phyloP scores from a whole-genome alignment of 2,113 vertebrate species.

The Trichechus manatus region DNA sequence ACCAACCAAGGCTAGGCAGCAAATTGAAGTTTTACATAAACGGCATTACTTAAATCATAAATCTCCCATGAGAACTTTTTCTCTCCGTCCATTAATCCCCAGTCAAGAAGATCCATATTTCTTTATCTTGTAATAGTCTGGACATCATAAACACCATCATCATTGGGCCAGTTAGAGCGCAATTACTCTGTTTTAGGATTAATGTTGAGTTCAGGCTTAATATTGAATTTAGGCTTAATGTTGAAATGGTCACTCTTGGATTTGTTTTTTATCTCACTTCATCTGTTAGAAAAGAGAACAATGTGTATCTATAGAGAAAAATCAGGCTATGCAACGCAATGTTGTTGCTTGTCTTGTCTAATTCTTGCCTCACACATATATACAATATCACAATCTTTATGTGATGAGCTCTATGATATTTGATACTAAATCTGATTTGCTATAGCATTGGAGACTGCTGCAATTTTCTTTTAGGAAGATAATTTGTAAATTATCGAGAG shows the following conservation, averaged over 20 bases:
- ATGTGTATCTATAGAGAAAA: background rate
- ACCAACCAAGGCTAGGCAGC: background rate
- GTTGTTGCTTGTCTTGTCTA: background rate
- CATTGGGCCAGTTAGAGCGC: background rate
- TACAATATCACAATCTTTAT: background rate
- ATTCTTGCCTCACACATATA: background rate
- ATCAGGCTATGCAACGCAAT: background rate
- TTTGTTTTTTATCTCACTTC: background rate
- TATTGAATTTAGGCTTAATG: background rate
- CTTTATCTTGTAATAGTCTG: background rate
- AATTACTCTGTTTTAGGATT: background rate
- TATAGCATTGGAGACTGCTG: background rate
- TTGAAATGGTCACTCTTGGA: background rate
- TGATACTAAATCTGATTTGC: conserved; percentile 26
- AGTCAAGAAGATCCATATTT: background rate
- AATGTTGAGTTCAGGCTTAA: background rate
- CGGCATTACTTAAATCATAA: background rate
- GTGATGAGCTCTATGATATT: background rate
- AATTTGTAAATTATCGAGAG: background rate
- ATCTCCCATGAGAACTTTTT: background rate
- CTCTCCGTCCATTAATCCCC: background rate
- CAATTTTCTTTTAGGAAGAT: background rate
- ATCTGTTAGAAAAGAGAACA: background rate
- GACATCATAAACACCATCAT: background rate
- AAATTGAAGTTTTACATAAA: background rate